Conservation (phyloP, 2,797 vertebrate species). For the Dromococcyx pavoninus region DNA sequence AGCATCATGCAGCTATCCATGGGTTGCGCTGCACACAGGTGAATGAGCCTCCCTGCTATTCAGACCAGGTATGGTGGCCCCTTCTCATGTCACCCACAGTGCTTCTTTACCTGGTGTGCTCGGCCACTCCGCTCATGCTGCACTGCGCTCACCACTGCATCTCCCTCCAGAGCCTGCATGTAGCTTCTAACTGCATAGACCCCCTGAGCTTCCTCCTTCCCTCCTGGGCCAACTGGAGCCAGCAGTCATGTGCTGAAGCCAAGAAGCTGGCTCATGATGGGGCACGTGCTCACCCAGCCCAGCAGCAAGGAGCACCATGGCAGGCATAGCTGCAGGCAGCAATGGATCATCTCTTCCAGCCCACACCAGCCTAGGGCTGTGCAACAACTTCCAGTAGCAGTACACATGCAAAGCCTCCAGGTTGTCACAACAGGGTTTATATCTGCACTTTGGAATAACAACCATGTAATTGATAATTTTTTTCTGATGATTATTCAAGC, state of each 20-base stretch:
- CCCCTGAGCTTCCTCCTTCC: neutral
- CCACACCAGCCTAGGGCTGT: neutral
- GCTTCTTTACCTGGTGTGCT: neutral
- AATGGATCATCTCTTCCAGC: fast-evolving
- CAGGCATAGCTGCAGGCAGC: neutral
- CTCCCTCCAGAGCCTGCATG: fast-evolving
- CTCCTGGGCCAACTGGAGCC: neutral
- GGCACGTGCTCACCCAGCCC: fast-evolving
- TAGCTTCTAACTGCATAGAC: neutral
- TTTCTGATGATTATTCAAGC: neutral
- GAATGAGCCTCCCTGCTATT: fast-evolving
- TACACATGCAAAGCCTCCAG: neutral
- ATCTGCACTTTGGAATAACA: slow-evolving; percentile 11
- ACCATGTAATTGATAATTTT: neutral
- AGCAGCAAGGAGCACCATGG: fast-evolving
- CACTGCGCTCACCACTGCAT: neutral
- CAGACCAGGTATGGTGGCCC: fast-evolving
- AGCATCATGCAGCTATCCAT: fast-evolving
- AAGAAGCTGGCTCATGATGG: fast-evolving
- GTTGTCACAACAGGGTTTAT: neutral
- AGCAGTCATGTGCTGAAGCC: neutral
- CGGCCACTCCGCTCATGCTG: fast-evolving
- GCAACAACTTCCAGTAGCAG: neutral
- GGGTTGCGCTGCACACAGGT: neutral
- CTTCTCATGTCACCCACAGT: fast-evolving